Evolutionary conservation across 2,113 vertebrate species (phyloP), one percentile per base, ranked within the genome.

Genomic region (Muntiacus reevesi): DNA sequence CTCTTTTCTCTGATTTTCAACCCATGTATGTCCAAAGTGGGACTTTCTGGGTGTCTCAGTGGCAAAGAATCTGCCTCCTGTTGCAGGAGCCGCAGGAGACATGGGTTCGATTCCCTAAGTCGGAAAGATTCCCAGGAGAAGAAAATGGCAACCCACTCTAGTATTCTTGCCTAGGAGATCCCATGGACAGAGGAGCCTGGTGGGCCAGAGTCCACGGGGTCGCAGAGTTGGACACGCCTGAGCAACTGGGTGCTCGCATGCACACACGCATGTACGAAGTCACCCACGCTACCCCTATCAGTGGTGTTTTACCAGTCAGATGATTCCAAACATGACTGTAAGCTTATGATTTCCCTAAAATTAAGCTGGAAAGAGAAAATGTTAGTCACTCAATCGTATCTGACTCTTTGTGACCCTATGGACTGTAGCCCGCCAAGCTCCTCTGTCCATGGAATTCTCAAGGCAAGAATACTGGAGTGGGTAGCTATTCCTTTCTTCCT

Each of bases 231-330:
- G 21, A 43, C 12, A 14, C 5, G 71, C 43, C 71, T 76, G 71
- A 76, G 40, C 3, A 4, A 43, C 36, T 43, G 40, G 43, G 23
- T 4, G 23, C 40, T 27, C 12, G 14, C 71, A 40, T 16, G 82
- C 40, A 27, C 40, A 27, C 78, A 45, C 13, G 82, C 96, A 47
- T 30, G 54, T 60, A 6, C 19, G 7, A 4, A 50, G 57, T 83
- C 57, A 86, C 79, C 40, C 79, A 14, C 92, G 83, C 85, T 55
- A 54, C 95, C 54, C 84, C 0, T 83, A 83, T n/a, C 82, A 95
- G 55, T 43, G 25, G 76, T 54, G 6, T 98, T 98, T 97, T 97
- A 87, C 86, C 93, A 90, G 57, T 95, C 83, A 92, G 89, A 64
- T 81, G 81, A 45, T 30, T 27, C 40, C 15, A 9, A 0, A 82